Evolutionary conservation across 2,888 invertebrate genomes (phyloP).

Genomic region (Trichopria drosophilae): DNA sequence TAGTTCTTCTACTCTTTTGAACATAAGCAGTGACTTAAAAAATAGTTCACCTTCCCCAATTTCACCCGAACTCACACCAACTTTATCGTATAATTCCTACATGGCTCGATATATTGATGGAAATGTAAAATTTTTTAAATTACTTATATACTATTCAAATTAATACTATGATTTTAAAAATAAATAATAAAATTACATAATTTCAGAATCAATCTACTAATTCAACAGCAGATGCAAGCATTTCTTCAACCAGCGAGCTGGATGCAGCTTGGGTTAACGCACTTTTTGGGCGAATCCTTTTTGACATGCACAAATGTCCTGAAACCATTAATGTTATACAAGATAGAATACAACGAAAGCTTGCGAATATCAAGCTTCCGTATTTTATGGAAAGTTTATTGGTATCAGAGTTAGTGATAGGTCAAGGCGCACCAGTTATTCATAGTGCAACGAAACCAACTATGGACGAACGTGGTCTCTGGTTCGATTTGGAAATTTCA

Average conservation of each 20-base stretch:
- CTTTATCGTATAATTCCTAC: conserved; percentile 50
- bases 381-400: conserved; percentile 84
- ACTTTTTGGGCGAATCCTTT: conserved; percentile 75
- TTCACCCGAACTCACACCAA: conserved; percentile 43
- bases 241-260: conserved; percentile 38
- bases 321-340: conserved; percentile 71
- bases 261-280: conserved; percentile 78
- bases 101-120: conserved; percentile 48
- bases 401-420: conserved; percentile 75
- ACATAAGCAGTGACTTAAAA: too few relatives aligned
- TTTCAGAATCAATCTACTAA: conserved; percentile 36
- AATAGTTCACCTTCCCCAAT: conserved; percentile 34
- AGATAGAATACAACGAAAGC: conserved; percentile 81
- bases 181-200: not conserved
- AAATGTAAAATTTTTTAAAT: not conserved
- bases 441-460: conserved; percentile 67
- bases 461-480: conserved; percentile 81
- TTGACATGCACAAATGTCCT: conserved; percentile 78
- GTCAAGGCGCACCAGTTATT: conserved; percentile 69
- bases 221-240: conserved; percentile 35
- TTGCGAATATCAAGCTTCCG: conserved; percentile 83
- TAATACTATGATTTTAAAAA: conserved; percentile 1
- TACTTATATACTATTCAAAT: conserved; percentile 6
- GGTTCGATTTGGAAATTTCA: conserved; percentile 82
- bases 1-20: conserved; percentile 33